These are phyloP conservation scores for Andrena haemorrhoa DNA, from an alignment of 2,888 invertebrate species.

Conservation along the genomic window DNA sequence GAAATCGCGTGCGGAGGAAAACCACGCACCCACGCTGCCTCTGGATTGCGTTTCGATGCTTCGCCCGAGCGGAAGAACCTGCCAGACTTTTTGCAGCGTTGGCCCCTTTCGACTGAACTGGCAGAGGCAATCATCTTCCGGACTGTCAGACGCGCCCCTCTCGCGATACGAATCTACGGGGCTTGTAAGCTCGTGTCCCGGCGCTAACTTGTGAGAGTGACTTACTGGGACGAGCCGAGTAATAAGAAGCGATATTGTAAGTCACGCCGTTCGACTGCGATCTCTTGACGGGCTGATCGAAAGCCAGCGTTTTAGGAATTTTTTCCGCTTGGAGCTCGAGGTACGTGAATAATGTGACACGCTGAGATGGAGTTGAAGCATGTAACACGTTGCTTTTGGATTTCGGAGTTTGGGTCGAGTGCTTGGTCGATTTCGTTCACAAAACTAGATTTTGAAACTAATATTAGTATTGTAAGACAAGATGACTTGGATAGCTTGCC, in stretches of 20 bases:
- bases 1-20: slow-evolving; percentile 47
- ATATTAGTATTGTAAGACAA: too few relatives aligned
- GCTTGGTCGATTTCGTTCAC: too few relatives aligned
- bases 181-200: background rate
- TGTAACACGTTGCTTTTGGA: too few relatives aligned
- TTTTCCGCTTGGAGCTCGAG: slow-evolving; percentile 3
- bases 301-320: background rate
- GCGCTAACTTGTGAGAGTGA: background rate
- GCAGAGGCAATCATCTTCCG: slow-evolving; percentile 66
- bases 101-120: slow-evolving; percentile 57
- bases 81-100: slow-evolving; percentile 48
- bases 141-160: slow-evolving; percentile 43
- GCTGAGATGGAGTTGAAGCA: too few relatives aligned
- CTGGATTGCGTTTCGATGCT: slow-evolving; percentile 58
- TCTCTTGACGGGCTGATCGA: background rate
- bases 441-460: too few relatives aligned
- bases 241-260: background rate
- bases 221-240: background rate
- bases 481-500: too few relatives aligned
- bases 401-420: too few relatives aligned
- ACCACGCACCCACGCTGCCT: slow-evolving; percentile 42
- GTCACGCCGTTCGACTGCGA: background rate
- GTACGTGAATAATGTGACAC: too few relatives aligned
- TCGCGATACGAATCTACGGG: slow-evolving; percentile 52
- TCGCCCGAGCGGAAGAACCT: slow-evolving; percentile 58